Conservation (phyloP, 2,888 invertebrate species). For the Eretmocerus hayati region DNA sequence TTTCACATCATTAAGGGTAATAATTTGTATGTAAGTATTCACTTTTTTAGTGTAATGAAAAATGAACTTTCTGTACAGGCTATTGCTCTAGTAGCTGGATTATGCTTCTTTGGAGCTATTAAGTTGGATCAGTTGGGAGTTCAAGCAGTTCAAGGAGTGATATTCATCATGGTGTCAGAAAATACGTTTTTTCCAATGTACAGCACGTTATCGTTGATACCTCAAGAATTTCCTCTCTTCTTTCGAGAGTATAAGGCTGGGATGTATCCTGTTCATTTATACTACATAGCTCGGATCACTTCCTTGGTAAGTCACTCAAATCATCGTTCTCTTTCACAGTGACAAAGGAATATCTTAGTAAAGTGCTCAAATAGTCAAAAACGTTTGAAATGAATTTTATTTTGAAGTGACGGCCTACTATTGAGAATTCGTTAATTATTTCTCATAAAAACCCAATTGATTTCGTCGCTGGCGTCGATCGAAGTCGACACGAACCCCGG, state of each 20-base stretch:
- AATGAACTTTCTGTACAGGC: slow-evolving; percentile 39
- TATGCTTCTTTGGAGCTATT: slow-evolving; percentile 75
- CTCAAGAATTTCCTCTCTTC: slow-evolving; percentile 72
- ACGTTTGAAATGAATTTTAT: no score
- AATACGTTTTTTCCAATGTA: slow-evolving; percentile 90
- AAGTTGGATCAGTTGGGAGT: slow-evolving; percentile 71
- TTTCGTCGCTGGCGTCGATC: no score
- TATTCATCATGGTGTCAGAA: slow-evolving; percentile 83
- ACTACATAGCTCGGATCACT: slow-evolving; percentile 72
- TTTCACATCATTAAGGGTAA: background rate
- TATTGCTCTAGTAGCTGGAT: slow-evolving; percentile 69
- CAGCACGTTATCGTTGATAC: slow-evolving; percentile 77
- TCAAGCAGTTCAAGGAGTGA: slow-evolving; percentile 79
- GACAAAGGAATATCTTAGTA: no score
- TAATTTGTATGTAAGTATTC: background rate
- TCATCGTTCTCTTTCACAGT: no score
- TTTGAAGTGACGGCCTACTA: no score
- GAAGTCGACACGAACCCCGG: no score
- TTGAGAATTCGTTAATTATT: no score
- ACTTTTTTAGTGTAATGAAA: background rate
- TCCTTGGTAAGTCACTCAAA: slow-evolving; percentile 76
- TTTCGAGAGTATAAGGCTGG: slow-evolving; percentile 76
- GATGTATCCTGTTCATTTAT: slow-evolving; percentile 70
- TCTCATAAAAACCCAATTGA: no score
- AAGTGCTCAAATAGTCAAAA: no score